Evolutionary conservation across 1,140 invertebrate genomes (phyloP), one percentile per base, ranked within the genome.

Genomic region (Subanguina moxae): DNA sequence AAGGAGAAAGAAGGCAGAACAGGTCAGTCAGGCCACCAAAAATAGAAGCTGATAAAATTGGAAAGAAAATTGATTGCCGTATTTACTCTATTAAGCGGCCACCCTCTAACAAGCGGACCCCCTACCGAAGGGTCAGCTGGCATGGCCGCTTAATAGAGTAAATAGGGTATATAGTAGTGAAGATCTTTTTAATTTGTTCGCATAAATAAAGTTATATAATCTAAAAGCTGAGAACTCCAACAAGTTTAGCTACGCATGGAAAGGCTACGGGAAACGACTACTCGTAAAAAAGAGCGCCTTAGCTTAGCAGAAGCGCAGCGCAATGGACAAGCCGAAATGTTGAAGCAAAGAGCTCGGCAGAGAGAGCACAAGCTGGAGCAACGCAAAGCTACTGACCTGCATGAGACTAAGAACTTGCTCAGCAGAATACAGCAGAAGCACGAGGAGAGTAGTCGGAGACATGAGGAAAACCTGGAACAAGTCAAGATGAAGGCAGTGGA

Each of bases 361-460:
- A 45, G 57, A 38, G 68, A 56, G 25, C 68, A 70, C 17, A 72
- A 72, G 15, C 7, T 62, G 8, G 43, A 68, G 28, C 64, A 57
- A n/a, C 38, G 46, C 19, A 57, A 48, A 38, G 48, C 64, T 23
- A 38, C 38, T 13, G 68, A 70, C 19, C 23, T 57, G 68, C 23
- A 45, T 30, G 68, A 71, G 15, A 42, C 52, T 38, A 30, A 71
- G 19, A 56, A 21, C 15, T 64, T 70, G 30, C 5, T 68, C 46
- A 43, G 30, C 68, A 70, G 71, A 72, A 70, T 70, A 17, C 68
- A 70, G 48, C 11, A 63, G 38, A 70, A 70, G 67, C 67, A 69
- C 23, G 67, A 69, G 23, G 71, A 72, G 17, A 64, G 68, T 30
- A 46, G 48, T 28, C 30, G 48, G 5, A 48, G 68, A 21, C 57